Conservation (phyloP, 2,888 invertebrate species). For the Andrena marginata region DNA sequence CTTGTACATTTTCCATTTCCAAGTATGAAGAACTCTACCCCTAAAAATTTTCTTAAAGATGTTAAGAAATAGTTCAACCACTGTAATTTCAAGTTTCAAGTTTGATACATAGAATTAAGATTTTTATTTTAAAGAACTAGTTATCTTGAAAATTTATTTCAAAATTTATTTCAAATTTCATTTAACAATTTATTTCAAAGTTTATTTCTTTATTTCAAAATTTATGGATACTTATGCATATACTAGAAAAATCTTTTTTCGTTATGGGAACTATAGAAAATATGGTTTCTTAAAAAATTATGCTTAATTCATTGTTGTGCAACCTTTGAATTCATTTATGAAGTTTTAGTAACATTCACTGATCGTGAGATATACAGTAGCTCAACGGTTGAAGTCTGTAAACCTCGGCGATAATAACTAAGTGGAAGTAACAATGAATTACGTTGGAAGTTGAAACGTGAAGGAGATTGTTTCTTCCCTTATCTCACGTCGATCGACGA, state of each 20-base stretch:
- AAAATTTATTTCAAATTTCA: no score
- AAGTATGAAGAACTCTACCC: no score
- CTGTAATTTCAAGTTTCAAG: no score
- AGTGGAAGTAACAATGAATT: conserved; percentile 20
- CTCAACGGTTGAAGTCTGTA: background rate
- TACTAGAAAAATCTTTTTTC: background rate
- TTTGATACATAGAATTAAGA: no score
- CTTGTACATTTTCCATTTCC: no score
- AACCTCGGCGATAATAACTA: conserved; percentile 8
- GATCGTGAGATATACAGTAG: no score
- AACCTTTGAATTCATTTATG: background rate
- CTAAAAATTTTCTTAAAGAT: no score
- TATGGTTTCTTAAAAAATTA: background rate
- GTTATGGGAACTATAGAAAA: background rate
- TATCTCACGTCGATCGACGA: conserved; percentile 39
- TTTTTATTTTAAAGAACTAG: no score
- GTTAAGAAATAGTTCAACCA: no score
- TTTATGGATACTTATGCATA: background rate
- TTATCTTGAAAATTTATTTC: no score
- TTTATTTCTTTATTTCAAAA: background rate
- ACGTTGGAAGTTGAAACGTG: background rate
- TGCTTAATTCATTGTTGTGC: background rate
- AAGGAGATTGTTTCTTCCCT: background rate
- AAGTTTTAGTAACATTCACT: background rate
- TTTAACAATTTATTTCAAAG: background rate